Base-by-base conservation (phyloP, 2,888 invertebrate genomes). In the Gibbula magus region DNA sequence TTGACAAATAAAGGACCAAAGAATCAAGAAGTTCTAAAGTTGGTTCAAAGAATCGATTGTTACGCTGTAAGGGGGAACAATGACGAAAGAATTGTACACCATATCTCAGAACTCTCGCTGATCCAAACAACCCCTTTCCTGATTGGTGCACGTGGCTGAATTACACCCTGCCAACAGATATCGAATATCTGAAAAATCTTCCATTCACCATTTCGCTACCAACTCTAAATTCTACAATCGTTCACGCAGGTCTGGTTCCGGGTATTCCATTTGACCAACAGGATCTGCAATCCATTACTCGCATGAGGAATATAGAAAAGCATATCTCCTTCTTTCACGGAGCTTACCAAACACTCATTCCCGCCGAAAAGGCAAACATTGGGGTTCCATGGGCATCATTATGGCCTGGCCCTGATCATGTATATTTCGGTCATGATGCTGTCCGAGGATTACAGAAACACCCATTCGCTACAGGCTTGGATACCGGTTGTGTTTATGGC, bases 361-460 rank as follows among this genome's bases (percentile, higher is more conserved):
- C 85, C 0, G 80, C 83, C 7, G 86, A 86, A 39, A 75, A 82
- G 29, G 73, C 74, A 0, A 84, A 86, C n/a, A 81, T 82, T 39
- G 92, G 92, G 0, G 85, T 87, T 10, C 86, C 91, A 0, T 93
- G 93, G 93, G 89, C 89, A 4, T 82, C 88, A 0, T 32, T 86
- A 16, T 93, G 93, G 93, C 77, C 76, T 0, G 93, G 93, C 1
- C 93, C 93, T 1, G 83, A 90, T 73, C 93, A 93, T 85, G 90
- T 93, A 10, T 93, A 92, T 83, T 93, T 92, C 82, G 93, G 93
- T 51, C 93, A 93, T 79, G 92, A 92, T 86, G 92, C 93, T 2
- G 83, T 83, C 16, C 77, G 92, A 35, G 83, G 85, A 35, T 82
- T 92, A n/a, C 92, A 93, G 84, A 52, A 76, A 25, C 85, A 86